Evolutionary conservation across 2,113 vertebrate species (phyloP).

Genomic region (Burhinus oedicnemus): DNA sequence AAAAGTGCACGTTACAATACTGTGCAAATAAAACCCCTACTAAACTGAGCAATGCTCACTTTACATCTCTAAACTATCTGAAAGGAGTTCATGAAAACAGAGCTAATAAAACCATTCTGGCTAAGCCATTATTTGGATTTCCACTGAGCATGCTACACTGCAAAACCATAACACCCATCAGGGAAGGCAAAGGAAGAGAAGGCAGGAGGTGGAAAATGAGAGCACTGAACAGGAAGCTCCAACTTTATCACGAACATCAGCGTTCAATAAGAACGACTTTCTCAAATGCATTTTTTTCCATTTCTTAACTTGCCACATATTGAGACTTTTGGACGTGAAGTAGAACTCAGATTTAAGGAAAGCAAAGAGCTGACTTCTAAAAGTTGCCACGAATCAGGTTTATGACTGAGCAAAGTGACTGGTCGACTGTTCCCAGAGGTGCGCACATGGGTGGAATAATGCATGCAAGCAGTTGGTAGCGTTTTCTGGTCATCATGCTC

Average conservation of each 20-base stretch:
- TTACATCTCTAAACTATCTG: background rate
- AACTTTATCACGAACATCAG: background rate
- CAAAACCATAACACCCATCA: background rate
- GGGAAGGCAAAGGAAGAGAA: background rate
- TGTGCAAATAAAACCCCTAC: background rate
- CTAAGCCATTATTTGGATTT: background rate
- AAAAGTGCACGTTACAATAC: background rate
- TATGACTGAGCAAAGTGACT: background rate
- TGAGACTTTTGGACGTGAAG: background rate
- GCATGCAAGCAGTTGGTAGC: background rate
- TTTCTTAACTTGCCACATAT: background rate
- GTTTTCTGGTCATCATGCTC: background rate
- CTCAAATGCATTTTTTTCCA: background rate
- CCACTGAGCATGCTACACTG: background rate
- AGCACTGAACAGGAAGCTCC: background rate
- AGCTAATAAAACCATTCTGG: background rate
- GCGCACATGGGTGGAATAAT: background rate
- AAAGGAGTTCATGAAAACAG: background rate
- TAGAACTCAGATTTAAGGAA: background rate
- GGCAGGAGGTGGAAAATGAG: background rate
- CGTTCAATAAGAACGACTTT: background rate
- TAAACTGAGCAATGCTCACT: background rate
- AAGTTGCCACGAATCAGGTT: background rate
- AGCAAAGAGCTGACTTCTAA: background rate
- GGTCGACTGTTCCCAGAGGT: background rate